These are phyloP conservation scores for Albula goreensis DNA, from an alignment of 2,113 vertebrate genomes.

Conservation along the genomic window DNA sequence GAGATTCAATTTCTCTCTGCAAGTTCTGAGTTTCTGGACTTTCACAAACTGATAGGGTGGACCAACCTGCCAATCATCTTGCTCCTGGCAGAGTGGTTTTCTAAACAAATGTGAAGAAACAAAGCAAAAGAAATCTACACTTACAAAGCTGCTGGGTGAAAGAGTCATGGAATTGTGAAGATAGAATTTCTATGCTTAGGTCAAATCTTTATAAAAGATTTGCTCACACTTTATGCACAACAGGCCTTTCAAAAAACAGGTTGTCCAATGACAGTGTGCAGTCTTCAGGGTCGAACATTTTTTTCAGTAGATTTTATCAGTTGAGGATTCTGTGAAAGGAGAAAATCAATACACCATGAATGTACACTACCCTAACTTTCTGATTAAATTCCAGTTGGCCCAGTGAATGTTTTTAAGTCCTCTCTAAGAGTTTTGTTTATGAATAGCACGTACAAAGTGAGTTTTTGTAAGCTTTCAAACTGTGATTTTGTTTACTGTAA, in stretches of 20 bases:
- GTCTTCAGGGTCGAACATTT: constrained; percentile 73
- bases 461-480: too few species aligned
- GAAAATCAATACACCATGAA: not conserved
- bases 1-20: constrained; percentile 74
- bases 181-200: constrained; percentile 6
- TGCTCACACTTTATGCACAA: constrained; percentile 77
- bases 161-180: constrained; percentile 35
- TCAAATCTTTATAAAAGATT: constrained; percentile 24
- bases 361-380: not conserved
- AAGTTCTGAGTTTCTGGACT: constrained; percentile 80
- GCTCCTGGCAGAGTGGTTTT: constrained; percentile 68
- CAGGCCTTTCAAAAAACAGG: constrained; percentile 80
- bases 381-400: too few species aligned
- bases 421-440: too few species aligned
- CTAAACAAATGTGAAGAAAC: constrained; percentile 48
- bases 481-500: too few species aligned
- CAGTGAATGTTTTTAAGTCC: too few species aligned
- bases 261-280: constrained; percentile 70
- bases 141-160: constrained; percentile 16
- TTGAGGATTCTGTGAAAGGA: not conserved
- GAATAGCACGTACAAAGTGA: too few species aligned
- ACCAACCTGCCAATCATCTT: constrained; percentile 69
- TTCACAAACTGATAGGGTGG: constrained; percentile 75
- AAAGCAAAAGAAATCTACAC: constrained; percentile 3
- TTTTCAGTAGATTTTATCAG: constrained; percentile 38